phyloP scores from a whole-genome alignment of 2,113 vertebrate species.

The Globicephala melas region DNA sequence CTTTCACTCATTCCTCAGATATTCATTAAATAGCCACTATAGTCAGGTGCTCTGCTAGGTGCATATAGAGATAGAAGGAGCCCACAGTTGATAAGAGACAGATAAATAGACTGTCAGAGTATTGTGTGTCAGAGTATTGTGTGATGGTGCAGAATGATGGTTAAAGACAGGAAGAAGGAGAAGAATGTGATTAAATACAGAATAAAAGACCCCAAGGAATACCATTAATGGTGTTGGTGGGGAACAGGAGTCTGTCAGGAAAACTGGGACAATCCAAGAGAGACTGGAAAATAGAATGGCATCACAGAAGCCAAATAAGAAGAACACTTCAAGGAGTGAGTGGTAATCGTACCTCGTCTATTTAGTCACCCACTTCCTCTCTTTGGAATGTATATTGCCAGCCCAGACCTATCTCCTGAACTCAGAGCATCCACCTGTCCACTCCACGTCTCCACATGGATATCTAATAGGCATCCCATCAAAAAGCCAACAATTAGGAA shows the following conservation, averaged over 20 bases:
- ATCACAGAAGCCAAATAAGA: neutral
- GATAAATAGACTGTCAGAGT: neutral
- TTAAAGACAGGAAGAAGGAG: neutral
- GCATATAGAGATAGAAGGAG: neutral
- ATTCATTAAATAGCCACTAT: neutral
- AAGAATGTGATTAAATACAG: neutral
- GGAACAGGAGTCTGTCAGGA: neutral
- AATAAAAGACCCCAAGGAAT: neutral
- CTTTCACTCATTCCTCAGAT: neutral
- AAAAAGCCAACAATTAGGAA: no score
- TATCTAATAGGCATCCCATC: neutral
- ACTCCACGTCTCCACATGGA: neutral
- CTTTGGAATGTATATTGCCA: neutral
- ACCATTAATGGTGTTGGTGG: neutral
- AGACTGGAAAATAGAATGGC: neutral
- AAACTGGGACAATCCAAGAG: neutral
- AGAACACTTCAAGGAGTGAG: neutral
- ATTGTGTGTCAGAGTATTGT: rapidly evolving
- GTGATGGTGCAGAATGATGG: neutral
- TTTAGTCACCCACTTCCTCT: neutral
- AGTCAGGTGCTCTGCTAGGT: neutral
- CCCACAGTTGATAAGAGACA: neutral
- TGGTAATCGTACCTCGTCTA: no score
- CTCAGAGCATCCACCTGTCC: neutral
- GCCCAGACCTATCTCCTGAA: neutral